phyloP scores from a whole-genome alignment of 1,140 invertebrate genomes.

The Plutomurus gul region DNA sequence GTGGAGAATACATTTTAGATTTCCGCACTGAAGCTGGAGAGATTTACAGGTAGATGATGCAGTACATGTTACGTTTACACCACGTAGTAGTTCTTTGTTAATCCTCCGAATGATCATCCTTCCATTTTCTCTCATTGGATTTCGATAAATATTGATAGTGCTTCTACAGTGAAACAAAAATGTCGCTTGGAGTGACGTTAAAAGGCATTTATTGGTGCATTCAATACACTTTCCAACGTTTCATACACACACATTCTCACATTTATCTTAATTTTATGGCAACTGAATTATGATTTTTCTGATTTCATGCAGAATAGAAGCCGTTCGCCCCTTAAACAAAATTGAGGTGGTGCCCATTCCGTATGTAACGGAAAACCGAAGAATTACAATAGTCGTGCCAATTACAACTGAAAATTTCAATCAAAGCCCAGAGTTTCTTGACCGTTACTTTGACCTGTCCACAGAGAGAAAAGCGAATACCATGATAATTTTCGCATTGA shows the following conservation, averaged over 20 bases:
- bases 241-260: too few relatives aligned
- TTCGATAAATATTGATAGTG: too few relatives aligned
- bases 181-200: too few relatives aligned
- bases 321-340: slow-evolving; percentile 77
- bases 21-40: neutral
- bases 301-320: slow-evolving; percentile 67
- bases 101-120: neutral
- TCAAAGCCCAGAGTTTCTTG: slow-evolving; percentile 64
- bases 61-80: neutral
- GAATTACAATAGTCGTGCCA: slow-evolving; percentile 75
- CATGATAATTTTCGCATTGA: slow-evolving; percentile 67
- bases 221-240: too few relatives aligned
- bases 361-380: slow-evolving; percentile 86
- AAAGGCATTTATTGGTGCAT: too few relatives aligned
- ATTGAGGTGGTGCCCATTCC: slow-evolving; percentile 84
- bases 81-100: neutral
- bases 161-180: too few relatives aligned
- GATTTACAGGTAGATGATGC: neutral
- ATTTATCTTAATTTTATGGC: neutral
- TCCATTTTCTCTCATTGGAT: too few relatives aligned
- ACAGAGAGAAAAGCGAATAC: slow-evolving; percentile 78
- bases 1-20: slow-evolving; percentile 86
- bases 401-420: slow-evolving; percentile 59
- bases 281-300: slow-evolving; percentile 44
- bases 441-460: slow-evolving; percentile 70